A percentile compares a stretch with the other conserved stretches of the same genome.
These are phyloP conservation scores for Drosophila nikananu DNA, from an alignment of 1,140 invertebrate genomes.

Conservation along the genomic window DNA sequence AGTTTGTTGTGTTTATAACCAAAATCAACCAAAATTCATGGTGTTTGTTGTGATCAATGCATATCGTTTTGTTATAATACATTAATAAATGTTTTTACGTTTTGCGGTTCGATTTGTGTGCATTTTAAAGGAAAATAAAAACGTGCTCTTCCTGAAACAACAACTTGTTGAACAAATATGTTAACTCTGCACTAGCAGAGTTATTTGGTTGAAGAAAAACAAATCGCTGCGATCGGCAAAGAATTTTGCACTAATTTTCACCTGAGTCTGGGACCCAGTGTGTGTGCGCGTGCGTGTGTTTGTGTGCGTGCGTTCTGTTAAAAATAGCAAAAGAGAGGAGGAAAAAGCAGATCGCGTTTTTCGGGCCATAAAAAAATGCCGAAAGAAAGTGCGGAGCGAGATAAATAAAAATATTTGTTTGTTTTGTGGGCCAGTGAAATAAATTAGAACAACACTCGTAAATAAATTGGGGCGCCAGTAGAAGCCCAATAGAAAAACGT, in stretches of 20 bases:
- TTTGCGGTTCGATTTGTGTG: background rate
- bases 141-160: too few species aligned
- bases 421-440: constrained; percentile 74
- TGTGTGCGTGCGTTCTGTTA: constrained; percentile 69
- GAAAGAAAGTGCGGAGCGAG: constrained; percentile 75
- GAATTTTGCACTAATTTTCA: constrained; percentile 76
- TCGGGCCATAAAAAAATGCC: constrained; percentile 55
- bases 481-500: constrained; percentile 16
- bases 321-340: constrained; percentile 65
- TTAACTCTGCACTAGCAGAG: background rate
- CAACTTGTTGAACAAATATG: constrained; percentile 3
- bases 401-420: constrained; percentile 69
- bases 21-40: background rate
- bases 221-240: constrained; percentile 21
- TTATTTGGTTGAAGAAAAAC: constrained; percentile 11
- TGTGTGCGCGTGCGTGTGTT: constrained; percentile 26
- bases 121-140: background rate
- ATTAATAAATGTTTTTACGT: background rate
- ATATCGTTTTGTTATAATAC: background rate
- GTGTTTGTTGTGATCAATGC: constrained; percentile 3
- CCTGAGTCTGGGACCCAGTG: constrained; percentile 46
- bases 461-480: constrained; percentile 49
- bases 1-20: background rate
- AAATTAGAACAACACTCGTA: constrained; percentile 69
- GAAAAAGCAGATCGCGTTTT: constrained; percentile 69